These are phyloP conservation scores for Antheraea yamamai DNA, from an alignment of 2,888 invertebrate genomes.

Conservation along the genomic window DNA sequence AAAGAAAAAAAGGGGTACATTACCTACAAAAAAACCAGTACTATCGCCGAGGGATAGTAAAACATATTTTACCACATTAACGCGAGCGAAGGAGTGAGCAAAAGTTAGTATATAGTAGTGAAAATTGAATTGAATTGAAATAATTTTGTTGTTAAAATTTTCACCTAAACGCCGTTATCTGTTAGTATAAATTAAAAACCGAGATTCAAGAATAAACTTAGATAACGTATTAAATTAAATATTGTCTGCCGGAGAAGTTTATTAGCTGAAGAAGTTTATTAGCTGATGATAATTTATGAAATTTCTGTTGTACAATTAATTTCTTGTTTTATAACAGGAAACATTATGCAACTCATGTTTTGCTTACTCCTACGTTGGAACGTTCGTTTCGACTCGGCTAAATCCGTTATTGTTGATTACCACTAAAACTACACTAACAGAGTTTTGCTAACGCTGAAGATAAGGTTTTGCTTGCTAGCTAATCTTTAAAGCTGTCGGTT, in stretches of 20 bases:
- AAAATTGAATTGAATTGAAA: too few species aligned
- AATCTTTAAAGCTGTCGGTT: not conserved
- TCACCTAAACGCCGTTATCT: too few species aligned
- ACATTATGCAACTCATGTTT: slow-evolving; percentile 7
- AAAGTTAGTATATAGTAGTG: too few species aligned
- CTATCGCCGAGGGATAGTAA: too few species aligned
- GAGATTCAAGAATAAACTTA: not conserved
- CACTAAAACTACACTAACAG: not conserved
- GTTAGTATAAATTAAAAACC: not conserved
- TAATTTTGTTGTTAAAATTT: too few species aligned
- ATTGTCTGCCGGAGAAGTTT: not conserved
- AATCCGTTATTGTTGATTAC: slow-evolving; percentile 7
- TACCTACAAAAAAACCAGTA: too few species aligned
- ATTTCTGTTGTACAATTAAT: slow-evolving; percentile 9
- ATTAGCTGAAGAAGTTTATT: not conserved
- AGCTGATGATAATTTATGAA: slow-evolving; percentile 7
- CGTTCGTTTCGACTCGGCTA: not conserved
- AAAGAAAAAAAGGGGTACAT: too few species aligned
- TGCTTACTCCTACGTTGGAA: slow-evolving; percentile 8
- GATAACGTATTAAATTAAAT: not conserved
- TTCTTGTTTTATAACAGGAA: slow-evolving; percentile 13
- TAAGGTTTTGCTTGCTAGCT: too few species aligned
- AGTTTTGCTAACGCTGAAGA: not conserved
- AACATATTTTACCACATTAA: too few species aligned
- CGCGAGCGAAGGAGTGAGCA: too few species aligned